Percentiles rank a stretch among this genome's conserved stretches.
These are phyloP conservation scores for Dasyornis broadbenti DNA, from an alignment of 2,113 vertebrate genomes.

Conservation along the genomic window DNA sequence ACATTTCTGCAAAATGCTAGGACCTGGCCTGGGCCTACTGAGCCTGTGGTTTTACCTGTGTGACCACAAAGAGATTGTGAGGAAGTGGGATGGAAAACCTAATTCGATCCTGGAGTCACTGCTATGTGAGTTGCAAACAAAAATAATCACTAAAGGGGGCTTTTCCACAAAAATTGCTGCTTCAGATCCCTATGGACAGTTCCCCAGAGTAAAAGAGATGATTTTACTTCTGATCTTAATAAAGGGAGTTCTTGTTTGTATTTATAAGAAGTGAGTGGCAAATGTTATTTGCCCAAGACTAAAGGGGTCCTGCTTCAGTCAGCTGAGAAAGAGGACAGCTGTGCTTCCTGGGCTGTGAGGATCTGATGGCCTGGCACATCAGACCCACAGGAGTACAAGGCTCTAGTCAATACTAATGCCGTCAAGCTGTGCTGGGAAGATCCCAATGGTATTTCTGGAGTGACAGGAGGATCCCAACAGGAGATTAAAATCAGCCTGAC, in stretches of 20 bases:
- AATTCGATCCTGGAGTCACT: neutral
- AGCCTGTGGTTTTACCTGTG: neutral
- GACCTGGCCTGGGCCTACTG: neutral
- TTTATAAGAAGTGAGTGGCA: neutral
- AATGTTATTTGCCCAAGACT: neutral
- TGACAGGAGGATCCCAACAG: neutral
- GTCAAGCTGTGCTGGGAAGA: neutral
- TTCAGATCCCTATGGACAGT: neutral
- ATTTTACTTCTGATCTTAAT: neutral
- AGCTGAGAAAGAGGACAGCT: rapidly evolving
- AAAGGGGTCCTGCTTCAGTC: neutral
- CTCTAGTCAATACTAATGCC: neutral
- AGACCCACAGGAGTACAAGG: neutral
- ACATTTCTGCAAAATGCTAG: neutral
- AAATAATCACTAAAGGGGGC: neutral
- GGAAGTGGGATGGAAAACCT: neutral
- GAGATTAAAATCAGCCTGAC: neutral
- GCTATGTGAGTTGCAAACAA: neutral
- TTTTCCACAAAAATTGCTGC: neutral
- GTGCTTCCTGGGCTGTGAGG: neutral
- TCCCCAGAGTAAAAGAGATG: neutral
- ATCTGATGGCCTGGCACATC: neutral
- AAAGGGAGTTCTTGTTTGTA: neutral
- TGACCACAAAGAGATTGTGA: neutral
- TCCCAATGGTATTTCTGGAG: neutral